Percentiles rank a stretch among this genome's conserved stretches.
Conservation (phyloP, 2,797 vertebrate genomes). For the Acipenser transmontanus region DNA sequence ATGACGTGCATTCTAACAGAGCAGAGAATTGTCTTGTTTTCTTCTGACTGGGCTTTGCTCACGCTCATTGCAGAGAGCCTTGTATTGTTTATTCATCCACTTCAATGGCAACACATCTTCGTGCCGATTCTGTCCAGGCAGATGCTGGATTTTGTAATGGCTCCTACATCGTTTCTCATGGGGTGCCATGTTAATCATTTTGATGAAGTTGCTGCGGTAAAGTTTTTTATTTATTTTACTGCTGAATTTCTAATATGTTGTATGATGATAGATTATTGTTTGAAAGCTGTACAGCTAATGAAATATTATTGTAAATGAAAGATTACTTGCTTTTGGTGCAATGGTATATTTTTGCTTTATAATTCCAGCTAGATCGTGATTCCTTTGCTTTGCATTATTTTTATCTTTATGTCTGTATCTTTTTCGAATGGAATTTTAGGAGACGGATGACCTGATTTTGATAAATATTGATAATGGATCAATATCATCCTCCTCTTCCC, state of each 20-base stretch:
- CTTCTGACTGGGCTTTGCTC: slow-evolving; percentile 78
- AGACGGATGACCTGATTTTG: slow-evolving; percentile 78
- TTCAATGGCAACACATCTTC: slow-evolving; percentile 87
- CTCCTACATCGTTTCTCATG: slow-evolving; percentile 92
- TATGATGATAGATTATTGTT: too few relatives aligned
- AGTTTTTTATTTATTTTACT: slow-evolving; percentile 19
- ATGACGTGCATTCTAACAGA: slow-evolving; percentile 80
- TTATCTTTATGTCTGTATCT: neutral
- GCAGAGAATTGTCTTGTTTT: slow-evolving; percentile 81
- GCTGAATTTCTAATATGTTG: too few relatives aligned
- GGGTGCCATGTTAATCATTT: slow-evolving; percentile 81
- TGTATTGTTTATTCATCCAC: slow-evolving; percentile 75
- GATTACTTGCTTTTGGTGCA: too few relatives aligned
- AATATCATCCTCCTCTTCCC: slow-evolving; percentile 55
- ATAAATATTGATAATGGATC: slow-evolving; percentile 80
- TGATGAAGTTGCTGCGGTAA: slow-evolving; percentile 74
- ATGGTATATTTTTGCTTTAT: too few relatives aligned
- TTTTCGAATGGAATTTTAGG: slow-evolving; percentile 48
- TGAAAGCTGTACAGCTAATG: too few relatives aligned
- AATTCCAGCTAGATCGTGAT: too few relatives aligned
- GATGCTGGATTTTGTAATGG: slow-evolving; percentile 97
- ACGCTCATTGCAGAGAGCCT: slow-evolving; percentile 80
- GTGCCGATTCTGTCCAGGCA: slow-evolving; percentile 80
- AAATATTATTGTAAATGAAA: too few relatives aligned
- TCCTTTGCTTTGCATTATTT: too few relatives aligned